Conservation (phyloP, 2,113 vertebrate genomes). For the Oryzias woworae region DNA sequence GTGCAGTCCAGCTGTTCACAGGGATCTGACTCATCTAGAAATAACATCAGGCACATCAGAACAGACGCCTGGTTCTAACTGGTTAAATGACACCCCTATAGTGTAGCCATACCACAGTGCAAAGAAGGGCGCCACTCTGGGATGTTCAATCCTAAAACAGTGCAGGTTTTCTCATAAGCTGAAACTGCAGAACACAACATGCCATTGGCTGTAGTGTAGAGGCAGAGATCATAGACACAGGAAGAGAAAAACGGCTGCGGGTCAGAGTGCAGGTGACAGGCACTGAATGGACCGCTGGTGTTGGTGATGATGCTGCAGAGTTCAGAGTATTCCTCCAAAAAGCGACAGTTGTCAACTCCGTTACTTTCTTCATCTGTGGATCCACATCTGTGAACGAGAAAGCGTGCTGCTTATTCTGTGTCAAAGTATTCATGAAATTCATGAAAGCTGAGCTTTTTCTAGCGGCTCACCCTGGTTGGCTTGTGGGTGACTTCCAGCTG, state of each 20-base stretch:
- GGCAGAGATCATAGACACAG: conserved; percentile 66
- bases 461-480: conserved; percentile 55
- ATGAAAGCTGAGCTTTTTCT: neutral
- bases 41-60: neutral
- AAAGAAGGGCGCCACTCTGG: conserved; percentile 51
- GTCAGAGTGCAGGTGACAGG: conserved; percentile 44
- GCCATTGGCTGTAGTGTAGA: conserved; percentile 47
- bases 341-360: conserved; percentile 15
- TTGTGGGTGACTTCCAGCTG: conserved; percentile 64
- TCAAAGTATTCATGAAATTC: neutral
- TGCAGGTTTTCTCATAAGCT: conserved; percentile 56
- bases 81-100: too few relatives aligned
- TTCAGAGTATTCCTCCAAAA: conserved; percentile 42
- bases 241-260: conserved; percentile 33
- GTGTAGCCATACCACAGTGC: conserved; percentile 49
- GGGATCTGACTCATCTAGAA: conserved; percentile 47
- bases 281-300: conserved; percentile 52
- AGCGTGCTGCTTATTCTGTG: neutral
- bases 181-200: conserved; percentile 61
- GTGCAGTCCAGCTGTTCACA: conserved; percentile 63
- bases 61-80: neutral
- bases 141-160: conserved; percentile 25
- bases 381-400: conserved; percentile 39
- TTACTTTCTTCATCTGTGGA: conserved; percentile 13
- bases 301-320: conserved; percentile 66